Conservation (phyloP, 2,888 invertebrate genomes). For the Belgica antarctica region DNA sequence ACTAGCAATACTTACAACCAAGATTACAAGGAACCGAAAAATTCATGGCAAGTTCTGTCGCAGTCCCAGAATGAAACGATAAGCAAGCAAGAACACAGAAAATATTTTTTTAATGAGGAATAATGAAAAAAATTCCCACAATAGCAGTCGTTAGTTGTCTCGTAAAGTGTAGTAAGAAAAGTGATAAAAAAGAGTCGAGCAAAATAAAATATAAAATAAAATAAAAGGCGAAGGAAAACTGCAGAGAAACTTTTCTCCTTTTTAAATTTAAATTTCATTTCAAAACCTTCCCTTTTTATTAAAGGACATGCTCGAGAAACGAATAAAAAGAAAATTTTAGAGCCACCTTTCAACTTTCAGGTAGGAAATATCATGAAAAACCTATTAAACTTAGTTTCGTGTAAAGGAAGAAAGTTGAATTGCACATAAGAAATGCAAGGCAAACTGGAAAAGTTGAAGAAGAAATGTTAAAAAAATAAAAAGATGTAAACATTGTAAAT, state of each 20-base stretch:
- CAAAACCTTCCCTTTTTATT: neutral
- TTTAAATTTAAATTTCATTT: neutral
- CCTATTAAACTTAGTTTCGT: slow-evolving; percentile 18
- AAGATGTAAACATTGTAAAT: slow-evolving; percentile 42
- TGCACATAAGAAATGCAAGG: neutral
- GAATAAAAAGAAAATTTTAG: neutral
- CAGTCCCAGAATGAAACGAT: neutral
- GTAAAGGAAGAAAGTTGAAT: neutral
- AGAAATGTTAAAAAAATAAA: neutral
- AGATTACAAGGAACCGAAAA: neutral
- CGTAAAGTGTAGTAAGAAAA: slow-evolving; percentile 30
- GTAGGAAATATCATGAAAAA: slow-evolving; percentile 28
- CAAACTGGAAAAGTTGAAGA: neutral
- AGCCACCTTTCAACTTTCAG: slow-evolving; percentile 18
- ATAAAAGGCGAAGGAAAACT: neutral
- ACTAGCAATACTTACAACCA: slow-evolving; percentile 26
- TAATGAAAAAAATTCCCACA: slow-evolving; percentile 16
- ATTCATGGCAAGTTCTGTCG: slow-evolving; percentile 5
- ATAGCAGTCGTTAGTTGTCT: slow-evolving; percentile 41
- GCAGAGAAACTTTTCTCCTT: slow-evolving; percentile 24
- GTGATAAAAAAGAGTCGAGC: slow-evolving; percentile 37
- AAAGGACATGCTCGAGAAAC: neutral
- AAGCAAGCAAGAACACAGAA: slow-evolving; percentile 15
- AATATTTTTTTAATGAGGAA: slow-evolving; percentile 34
- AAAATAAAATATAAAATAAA: slow-evolving; percentile 27